phyloP scores from a whole-genome alignment of 2,888 invertebrate genomes.

The Lepeophtheirus nordmannii region DNA sequence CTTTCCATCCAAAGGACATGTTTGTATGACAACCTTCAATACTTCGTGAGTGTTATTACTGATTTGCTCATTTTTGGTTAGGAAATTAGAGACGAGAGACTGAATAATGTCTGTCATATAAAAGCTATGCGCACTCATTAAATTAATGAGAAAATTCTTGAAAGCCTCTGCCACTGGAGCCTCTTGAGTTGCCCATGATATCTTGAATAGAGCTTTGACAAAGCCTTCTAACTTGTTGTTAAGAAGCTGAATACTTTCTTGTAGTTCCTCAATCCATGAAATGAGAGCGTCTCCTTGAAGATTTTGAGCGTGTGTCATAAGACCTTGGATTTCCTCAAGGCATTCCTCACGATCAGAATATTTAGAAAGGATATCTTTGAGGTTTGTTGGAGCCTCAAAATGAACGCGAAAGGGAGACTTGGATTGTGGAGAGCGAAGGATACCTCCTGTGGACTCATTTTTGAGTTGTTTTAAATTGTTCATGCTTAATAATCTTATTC shows the following conservation, averaged over 20 bases:
- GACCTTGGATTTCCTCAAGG: conserved; percentile 8
- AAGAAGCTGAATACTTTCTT: conserved; percentile 44
- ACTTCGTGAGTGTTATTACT: conserved; percentile 49
- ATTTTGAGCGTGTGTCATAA: conserved; percentile 18
- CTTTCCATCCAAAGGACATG: conserved; percentile 41
- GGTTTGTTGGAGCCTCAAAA: conserved; percentile 8
- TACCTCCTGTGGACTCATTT: not conserved
- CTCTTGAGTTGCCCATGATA: conserved; percentile 14
- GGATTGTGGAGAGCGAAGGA: not conserved
- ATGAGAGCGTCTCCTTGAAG: conserved; percentile 43
- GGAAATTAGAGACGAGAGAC: conserved; percentile 46
- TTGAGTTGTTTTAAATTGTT: too few relatives aligned
- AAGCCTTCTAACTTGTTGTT: conserved; percentile 43
- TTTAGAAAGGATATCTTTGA: not conserved
- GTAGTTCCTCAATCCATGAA: conserved; percentile 42
- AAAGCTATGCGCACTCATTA: conserved; percentile 51
- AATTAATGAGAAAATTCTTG: conserved; percentile 43
- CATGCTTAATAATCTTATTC: not conserved
- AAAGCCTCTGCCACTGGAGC: conserved; percentile 1
- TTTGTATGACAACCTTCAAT: conserved; percentile 38
- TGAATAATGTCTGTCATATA: conserved; percentile 47
- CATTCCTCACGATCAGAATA: not conserved
- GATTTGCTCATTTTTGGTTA: conserved; percentile 42
- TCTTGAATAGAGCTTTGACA: conserved; percentile 43
- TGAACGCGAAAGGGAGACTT: conserved; percentile 1